These are phyloP conservation scores for Mycogona germanica DNA, from an alignment of 2,888 invertebrate species.

Conservation along the genomic window DNA sequence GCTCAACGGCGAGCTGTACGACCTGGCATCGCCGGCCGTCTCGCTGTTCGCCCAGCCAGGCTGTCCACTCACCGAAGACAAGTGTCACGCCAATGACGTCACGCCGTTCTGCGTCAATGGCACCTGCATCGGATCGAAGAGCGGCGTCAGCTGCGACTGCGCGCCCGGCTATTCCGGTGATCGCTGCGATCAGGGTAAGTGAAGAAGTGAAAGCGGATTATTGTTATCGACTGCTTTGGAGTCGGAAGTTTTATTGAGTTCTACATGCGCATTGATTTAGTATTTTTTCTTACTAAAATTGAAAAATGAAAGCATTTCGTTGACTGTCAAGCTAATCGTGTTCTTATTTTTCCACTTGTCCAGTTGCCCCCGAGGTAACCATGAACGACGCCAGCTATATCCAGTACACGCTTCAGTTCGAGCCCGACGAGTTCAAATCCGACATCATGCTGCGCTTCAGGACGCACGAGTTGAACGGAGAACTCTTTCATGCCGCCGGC, in stretches of 20 bases:
- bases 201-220: neutral
- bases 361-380: conserved; percentile 23
- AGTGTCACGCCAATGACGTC: conserved; percentile 32
- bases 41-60: conserved; percentile 28
- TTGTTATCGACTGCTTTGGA: neutral
- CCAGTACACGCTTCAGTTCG: conserved; percentile 31
- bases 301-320: neutral
- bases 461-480: conserved; percentile 33
- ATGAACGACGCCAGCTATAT: conserved; percentile 32
- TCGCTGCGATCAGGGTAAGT: conserved; percentile 31
- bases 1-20: conserved; percentile 49
- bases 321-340: neutral
- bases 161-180: conserved; percentile 38
- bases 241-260: neutral
- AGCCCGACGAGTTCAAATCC: conserved; percentile 26
- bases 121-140: conserved; percentile 28
- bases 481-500: conserved; percentile 29
- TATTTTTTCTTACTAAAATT: neutral
- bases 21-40: conserved; percentile 66
- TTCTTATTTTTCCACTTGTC: neutral
- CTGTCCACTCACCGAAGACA: conserved; percentile 36
- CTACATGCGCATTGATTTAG: neutral
- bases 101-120: conserved; percentile 22
- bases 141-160: conserved; percentile 35
- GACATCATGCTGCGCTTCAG: conserved; percentile 37